These are phyloP conservation scores for Speoplatyrhinus poulsoni DNA, from an alignment of 2,113 vertebrate genomes.

Conservation along the genomic window DNA sequence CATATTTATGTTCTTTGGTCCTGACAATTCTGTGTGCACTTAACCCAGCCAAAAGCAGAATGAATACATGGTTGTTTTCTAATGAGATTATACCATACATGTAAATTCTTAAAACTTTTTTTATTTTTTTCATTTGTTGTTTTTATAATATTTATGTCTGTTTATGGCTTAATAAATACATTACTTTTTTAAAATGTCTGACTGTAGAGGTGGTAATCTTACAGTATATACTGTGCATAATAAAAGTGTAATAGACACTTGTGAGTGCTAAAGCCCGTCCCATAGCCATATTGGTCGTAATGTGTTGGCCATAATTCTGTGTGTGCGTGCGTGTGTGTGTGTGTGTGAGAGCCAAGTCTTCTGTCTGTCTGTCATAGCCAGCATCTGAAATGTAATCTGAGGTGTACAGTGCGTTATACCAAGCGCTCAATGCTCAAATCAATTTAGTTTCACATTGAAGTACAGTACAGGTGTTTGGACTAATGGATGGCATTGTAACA, in stretches of 20 bases:
- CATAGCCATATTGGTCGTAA: conserved; percentile 13
- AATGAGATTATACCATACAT: conserved; percentile 67
- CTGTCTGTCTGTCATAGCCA: conserved; percentile 52
- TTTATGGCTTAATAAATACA: conserved; percentile 74
- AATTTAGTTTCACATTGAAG: not conserved
- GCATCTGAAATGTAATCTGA: conserved; percentile 35
- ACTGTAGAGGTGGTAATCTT: too few species aligned
- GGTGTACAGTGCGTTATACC: conserved; percentile 29
- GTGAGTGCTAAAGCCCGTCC: too few species aligned
- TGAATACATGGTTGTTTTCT: conserved; percentile 62
- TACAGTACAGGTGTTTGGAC: not conserved
- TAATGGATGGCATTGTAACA: not conserved
- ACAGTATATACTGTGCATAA: too few species aligned
- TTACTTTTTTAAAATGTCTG: conserved; percentile 74
- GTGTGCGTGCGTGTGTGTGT: not conserved
- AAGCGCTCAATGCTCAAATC: not conserved
- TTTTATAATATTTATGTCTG: conserved; percentile 76
- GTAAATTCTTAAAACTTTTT: conserved; percentile 56
- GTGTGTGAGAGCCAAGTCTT: conserved; percentile 21
- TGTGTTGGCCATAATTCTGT: conserved; percentile 1
- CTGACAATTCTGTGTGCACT: conserved; percentile 80
- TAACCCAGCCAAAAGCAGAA: conserved; percentile 70
- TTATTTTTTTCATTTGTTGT: conserved; percentile 61
- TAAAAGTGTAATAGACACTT: too few species aligned
- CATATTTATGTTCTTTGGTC: conserved; percentile 75